Evolutionary conservation across 2,113 vertebrate genomes (phyloP), one percentile per base, ranked within the genome.

Genomic region (Uria aalge): DNA sequence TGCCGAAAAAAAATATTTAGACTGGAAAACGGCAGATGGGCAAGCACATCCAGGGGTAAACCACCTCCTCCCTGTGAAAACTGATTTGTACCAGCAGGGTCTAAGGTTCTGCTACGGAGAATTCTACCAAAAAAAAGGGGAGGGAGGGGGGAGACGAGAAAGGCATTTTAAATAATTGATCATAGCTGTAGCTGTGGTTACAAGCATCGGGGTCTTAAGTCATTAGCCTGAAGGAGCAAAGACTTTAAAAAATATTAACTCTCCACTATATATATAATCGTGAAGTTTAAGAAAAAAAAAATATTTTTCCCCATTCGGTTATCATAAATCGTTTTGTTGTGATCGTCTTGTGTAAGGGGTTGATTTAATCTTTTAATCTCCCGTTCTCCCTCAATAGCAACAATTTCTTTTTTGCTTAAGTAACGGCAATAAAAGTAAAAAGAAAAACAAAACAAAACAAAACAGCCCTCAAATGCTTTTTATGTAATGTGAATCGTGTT

Each of bases 41-140:
- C 86, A 83, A 91, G 91, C 55, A 78, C 64, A 78, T 94, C 57
- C 56, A 77, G 76, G 76, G 79, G 89, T 79, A 95, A 95, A 95
- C 64, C 78, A 77, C 73, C 77, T 94, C 85, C 88, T 95, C 47
- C 85, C 84, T 30, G 16, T 94, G 96, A 96, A 97, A 96, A 96
- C 80, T 85, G 95, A 96, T 43, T 90, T 97, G 80, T 95, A 81
- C 84, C 97, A 97, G 94, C 96, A 96, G 96, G 89, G n/a, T 78
- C 50, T 20, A 90, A 94, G 50, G 56, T 55, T 96, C 57, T 74
- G 78, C 41, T 93, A 81, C 34, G 72, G 52, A 91, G 91, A 96
- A 95, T 94, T 83, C 45, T n/a, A 84, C 83, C 77, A 69, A 16
- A 38, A 26, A 30, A 30, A 56, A 64, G 1, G 23, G n/a, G 26